A percentile compares a stretch with the other conserved stretches of the same genome.
Evolutionary conservation across 2,888 invertebrate species (phyloP).

Genomic region (Sarcophaga rosellei): DNA sequence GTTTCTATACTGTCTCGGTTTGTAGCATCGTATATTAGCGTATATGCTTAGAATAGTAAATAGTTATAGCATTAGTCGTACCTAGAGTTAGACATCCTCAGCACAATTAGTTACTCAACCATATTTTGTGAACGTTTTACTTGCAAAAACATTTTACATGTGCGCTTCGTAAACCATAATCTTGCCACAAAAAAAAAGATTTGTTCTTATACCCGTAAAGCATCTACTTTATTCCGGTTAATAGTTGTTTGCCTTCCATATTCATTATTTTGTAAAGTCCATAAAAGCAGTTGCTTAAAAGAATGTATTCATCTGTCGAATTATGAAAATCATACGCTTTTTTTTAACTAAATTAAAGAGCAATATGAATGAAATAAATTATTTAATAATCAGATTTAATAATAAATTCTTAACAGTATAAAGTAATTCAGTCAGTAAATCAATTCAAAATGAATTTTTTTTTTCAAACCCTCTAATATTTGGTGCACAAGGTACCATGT

Average conservation of each 20-base stretch:
- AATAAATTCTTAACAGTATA: too few relatives aligned
- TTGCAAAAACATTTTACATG: background rate
- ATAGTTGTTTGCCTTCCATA: background rate
- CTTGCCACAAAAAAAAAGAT: slow-evolving; percentile 7
- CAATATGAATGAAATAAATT: too few relatives aligned
- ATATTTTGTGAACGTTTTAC: background rate
- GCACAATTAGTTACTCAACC: slow-evolving; percentile 1
- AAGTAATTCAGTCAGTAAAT: too few relatives aligned
- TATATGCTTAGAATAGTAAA: background rate
- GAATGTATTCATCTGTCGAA: slow-evolving; percentile 19
- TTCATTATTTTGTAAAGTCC: background rate
- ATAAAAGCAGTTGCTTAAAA: background rate
- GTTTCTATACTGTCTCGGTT: slow-evolving; percentile 41
- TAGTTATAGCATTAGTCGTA: background rate
- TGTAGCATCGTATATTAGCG: slow-evolving; percentile 11
- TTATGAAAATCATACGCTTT: background rate
- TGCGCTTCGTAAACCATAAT: slow-evolving; percentile 23
- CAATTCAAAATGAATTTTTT: too few relatives aligned
- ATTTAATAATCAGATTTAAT: too few relatives aligned
- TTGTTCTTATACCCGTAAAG: background rate
- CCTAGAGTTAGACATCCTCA: background rate
- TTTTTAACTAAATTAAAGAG: too few relatives aligned
- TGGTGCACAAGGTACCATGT: too few relatives aligned
- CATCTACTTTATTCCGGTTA: background rate
- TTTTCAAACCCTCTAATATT: too few relatives aligned